These are phyloP conservation scores for Sebastes iracundus DNA, from an alignment of 2,797 vertebrate species.

Conservation along the genomic window DNA sequence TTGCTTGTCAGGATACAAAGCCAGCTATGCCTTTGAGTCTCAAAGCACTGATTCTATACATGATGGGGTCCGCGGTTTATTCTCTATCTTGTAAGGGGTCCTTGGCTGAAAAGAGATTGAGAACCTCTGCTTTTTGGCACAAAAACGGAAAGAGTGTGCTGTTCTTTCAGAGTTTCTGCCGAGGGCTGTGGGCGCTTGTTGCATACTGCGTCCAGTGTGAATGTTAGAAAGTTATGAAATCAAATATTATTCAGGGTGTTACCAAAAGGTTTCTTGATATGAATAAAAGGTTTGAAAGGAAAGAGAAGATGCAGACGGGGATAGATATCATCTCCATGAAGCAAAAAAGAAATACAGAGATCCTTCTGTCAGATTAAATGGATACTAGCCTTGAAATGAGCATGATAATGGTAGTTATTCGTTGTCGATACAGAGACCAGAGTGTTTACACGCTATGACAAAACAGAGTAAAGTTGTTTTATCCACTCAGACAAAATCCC, in stretches of 20 bases:
- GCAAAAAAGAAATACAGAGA: not conserved
- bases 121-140: not conserved
- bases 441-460: not conserved
- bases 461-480: conserved; percentile 10
- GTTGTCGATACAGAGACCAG: not conserved
- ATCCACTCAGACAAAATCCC: conserved; percentile 3
- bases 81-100: no score
- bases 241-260: not conserved
- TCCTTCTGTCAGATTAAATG: not conserved
- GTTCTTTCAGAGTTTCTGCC: not conserved
- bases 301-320: not conserved
- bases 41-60: no score
- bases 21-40: no score
- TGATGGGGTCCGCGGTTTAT: no score
- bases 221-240: not conserved
- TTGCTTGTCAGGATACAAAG: not conserved
- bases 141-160: not conserved
- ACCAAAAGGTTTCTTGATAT: not conserved
- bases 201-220: not conserved
- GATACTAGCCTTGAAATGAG: not conserved
- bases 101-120: no score
- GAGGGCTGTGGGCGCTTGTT: not conserved
- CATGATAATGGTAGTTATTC: not conserved
- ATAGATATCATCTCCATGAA: not conserved
- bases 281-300: not conserved